Evolutionary conservation across 2,888 invertebrate species (phyloP).

Genomic region (Halictus quadricinctus): DNA sequence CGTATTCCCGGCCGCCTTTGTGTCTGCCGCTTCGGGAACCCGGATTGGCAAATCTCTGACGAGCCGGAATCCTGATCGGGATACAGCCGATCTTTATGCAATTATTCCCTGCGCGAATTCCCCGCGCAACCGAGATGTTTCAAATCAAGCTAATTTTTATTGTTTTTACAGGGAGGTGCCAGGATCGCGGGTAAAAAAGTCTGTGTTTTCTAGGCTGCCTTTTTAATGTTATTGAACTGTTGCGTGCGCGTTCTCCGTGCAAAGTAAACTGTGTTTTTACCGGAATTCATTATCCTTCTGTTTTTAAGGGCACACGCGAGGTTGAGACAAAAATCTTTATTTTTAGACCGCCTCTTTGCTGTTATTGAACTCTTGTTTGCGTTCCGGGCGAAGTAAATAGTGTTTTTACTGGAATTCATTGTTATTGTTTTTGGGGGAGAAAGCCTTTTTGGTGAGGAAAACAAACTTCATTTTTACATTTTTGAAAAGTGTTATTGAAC

Average conservation of each 20-base stretch:
- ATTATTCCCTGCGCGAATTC: background rate
- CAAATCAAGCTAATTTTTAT: background rate
- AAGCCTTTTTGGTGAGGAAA: too few relatives aligned
- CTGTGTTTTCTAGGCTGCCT: background rate
- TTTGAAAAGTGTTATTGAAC: too few relatives aligned
- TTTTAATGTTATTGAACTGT: background rate
- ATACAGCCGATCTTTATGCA: background rate
- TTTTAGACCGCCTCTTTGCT: background rate
- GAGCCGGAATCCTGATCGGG: background rate
- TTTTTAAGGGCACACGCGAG: too few relatives aligned
- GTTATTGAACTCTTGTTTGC: too few relatives aligned
- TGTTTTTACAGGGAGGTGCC: background rate
- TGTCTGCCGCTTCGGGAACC: background rate
- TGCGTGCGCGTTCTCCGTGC: background rate
- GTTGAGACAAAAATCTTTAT: background rate
- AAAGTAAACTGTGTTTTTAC: background rate
- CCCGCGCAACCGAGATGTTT: background rate
- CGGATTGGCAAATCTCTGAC: background rate
- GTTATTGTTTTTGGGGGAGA: background rate
- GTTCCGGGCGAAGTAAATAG: background rate
- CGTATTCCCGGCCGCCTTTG: slow-evolving; percentile 8
- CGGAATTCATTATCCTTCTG: too few relatives aligned
- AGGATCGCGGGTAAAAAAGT: background rate
- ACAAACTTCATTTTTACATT: too few relatives aligned
- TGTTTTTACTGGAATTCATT: background rate